phyloP scores from a whole-genome alignment of 2,888 invertebrate genomes.

The Zaprionus bogoriensis region DNA sequence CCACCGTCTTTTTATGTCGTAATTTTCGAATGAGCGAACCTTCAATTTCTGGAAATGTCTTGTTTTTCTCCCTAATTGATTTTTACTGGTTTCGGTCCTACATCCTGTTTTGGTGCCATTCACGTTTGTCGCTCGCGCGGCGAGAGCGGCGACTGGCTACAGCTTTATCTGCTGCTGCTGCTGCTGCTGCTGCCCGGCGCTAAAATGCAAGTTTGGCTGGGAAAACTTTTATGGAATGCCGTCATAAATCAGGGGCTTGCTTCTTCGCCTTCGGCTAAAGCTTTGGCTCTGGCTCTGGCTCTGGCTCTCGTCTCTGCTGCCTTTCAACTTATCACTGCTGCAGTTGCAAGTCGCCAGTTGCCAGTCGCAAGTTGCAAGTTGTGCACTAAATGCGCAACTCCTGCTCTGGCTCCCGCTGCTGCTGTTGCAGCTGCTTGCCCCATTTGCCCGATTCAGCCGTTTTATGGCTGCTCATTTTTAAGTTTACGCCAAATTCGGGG shows the following conservation, averaged over 20 bases:
- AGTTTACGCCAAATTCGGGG: slow-evolving; percentile 49
- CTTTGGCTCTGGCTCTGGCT: not conserved
- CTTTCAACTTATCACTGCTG: slow-evolving; percentile 65
- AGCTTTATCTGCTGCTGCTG: too few species aligned
- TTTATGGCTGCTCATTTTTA: slow-evolving; percentile 57
- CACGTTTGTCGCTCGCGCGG: too few species aligned
- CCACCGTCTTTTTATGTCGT: too few species aligned
- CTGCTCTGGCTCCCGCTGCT: not conserved
- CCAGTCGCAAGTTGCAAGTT: slow-evolving; percentile 33
- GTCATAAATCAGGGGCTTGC: slow-evolving; percentile 63
- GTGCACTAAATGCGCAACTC: slow-evolving; percentile 55
- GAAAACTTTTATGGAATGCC: slow-evolving; percentile 59
- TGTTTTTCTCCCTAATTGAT: not conserved
- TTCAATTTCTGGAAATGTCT: too few species aligned
- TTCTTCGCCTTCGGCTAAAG: slow-evolving; percentile 12
- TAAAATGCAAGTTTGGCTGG: slow-evolving; percentile 62
- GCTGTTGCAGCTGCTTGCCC: not conserved
- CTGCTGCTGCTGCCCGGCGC: slow-evolving; percentile 64
- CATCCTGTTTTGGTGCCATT: not conserved
- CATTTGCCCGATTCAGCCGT: slow-evolving; percentile 1
- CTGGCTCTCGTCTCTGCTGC: slow-evolving; percentile 42
- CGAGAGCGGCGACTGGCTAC: too few species aligned
- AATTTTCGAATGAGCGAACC: too few species aligned
- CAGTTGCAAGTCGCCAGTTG: too few species aligned
- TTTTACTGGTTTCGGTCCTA: not conserved